Evolutionary conservation across 2,113 vertebrate genomes (phyloP).

Genomic region (Myocastor coypus): DNA sequence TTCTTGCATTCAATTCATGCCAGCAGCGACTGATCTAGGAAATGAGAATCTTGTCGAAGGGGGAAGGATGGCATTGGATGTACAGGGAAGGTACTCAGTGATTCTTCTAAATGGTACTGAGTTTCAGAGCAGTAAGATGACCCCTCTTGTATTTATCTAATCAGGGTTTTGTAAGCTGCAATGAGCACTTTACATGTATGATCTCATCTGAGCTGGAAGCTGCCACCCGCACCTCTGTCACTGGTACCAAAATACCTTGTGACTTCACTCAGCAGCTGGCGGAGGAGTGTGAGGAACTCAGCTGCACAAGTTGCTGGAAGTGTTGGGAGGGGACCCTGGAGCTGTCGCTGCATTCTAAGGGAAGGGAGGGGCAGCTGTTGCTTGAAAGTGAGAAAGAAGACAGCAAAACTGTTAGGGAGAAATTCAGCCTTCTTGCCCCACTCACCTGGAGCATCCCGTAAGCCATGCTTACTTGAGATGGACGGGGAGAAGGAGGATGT

Average conservation of each 20-base stretch:
- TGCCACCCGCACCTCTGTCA: conserved; percentile 75
- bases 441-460: not conserved
- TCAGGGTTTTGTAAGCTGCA: conserved; percentile 44
- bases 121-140: not conserved
- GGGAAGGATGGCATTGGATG: not conserved
- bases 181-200: conserved; percentile 48
- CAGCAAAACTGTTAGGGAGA: not conserved
- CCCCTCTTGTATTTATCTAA: conserved; percentile 14
- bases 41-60: not conserved
- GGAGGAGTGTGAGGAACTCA: conserved; percentile 50
- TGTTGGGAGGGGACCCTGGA: not conserved
- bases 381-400: not conserved
- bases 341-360: not conserved
- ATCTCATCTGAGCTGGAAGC: conserved; percentile 72
- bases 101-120: not conserved
- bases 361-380: not conserved
- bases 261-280: conserved; percentile 69
- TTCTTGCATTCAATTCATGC: not conserved
- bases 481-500: not conserved
- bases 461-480: not conserved
- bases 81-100: not conserved
- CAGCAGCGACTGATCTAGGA: not conserved
- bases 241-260: conserved; percentile 74
- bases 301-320: conserved; percentile 34
- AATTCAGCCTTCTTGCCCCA: not conserved